Evolutionary conservation across 2,888 invertebrate genomes (phyloP).

Genomic region (Cepaea hortensis): DNA sequence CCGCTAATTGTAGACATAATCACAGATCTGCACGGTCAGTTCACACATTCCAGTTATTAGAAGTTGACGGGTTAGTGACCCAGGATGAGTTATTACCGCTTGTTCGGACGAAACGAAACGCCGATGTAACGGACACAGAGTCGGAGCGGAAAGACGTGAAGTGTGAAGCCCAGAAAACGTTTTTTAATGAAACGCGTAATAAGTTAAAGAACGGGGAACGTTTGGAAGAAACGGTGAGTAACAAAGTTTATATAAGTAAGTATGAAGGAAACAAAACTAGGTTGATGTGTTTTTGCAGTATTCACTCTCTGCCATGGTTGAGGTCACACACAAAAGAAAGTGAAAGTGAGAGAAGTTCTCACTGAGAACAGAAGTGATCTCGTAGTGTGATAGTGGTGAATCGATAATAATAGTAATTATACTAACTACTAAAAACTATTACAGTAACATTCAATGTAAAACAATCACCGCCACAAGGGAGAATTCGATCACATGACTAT

Average conservation of each 20-base stretch:
- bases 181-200: conserved; percentile 13
- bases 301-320: neutral
- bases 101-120: neutral
- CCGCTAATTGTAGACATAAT: neutral
- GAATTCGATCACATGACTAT: too few species aligned
- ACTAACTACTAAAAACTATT: too few species aligned
- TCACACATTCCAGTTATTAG: neutral
- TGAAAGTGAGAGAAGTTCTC: neutral
- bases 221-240: conserved; percentile 44
- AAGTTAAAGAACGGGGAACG: conserved; percentile 26
- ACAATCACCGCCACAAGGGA: too few species aligned
- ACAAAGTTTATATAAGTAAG: neutral
- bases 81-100: neutral
- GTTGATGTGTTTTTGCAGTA: neutral
- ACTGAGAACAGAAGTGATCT: neutral
- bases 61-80: neutral
- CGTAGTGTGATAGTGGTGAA: neutral
- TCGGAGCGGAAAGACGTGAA: conserved; percentile 5
- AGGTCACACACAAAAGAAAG: neutral
- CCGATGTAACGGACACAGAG: conserved; percentile 16
- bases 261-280: neutral
- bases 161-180: conserved; percentile 14
- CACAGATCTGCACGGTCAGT: neutral
- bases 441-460: too few species aligned
- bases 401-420: neutral